Evolutionary conservation across 2,113 vertebrate species (phyloP), one percentile per base, ranked within the genome.

Genomic region (Casuarius casuarius): DNA sequence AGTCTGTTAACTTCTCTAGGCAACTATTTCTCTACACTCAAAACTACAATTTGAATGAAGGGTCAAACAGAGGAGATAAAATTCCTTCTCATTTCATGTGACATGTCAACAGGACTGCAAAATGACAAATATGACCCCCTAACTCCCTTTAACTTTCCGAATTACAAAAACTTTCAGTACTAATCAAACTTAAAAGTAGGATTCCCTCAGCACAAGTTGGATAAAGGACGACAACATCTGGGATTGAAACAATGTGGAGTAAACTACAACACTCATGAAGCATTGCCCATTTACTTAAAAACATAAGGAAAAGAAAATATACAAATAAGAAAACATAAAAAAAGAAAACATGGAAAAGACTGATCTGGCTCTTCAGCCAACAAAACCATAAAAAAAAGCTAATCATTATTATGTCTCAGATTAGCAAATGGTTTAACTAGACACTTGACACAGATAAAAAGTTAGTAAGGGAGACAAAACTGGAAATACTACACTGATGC

Each of bases 281-380:
- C 91, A 65, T 82, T 96, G 59, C 66, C 94, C 66, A 51, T 66
- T 94, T 31, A 46, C n/a, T 73, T 77, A 65, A 92, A 80, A 96
- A 94, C n/a, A 83, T n/a, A 90, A 66, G 92, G 56, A 19, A 59
- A 59, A 59, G 31, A 59, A 59, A 59, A 59, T 18, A 58, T 31
- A 49, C 31, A 94, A 35, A 82, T 31, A 90, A 67, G 91, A 56
- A 56, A 56, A 15, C 52, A 29, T 31, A 58, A 31, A 58, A 48
- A 58, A 58, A 54, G 52, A 28, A 58, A 58, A 33, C 28, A 56
- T 56, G 9, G 58, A 54, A 58, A 83, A 84, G 48, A 89, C 73
- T 28, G 18, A 51, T 35, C 74, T 62, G 42, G 33, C 29, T 87
- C 33, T 71, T 95, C 58, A 42, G 70, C 48, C 68, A 94, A 89